phyloP scores from a whole-genome alignment of 2,113 vertebrate genomes.

The Bubo scandiacus region DNA sequence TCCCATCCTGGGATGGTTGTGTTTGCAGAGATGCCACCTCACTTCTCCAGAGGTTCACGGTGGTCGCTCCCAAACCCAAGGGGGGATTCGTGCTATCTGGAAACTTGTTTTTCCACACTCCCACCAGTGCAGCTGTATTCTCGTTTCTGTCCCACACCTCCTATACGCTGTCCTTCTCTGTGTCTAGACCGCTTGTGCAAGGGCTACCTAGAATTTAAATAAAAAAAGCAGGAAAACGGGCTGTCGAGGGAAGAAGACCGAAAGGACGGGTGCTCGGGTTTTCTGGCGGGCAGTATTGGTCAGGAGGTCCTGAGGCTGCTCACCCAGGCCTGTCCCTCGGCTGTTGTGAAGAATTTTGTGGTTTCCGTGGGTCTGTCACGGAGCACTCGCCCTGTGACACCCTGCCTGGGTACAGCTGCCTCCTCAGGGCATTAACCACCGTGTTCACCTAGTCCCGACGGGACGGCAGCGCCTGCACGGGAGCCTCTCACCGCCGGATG shows the following conservation, averaged over 20 bases:
- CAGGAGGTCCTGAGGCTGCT: neutral
- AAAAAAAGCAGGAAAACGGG: neutral
- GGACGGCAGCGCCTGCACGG: accelerated
- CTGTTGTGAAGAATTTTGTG: neutral
- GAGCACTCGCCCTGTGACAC: neutral
- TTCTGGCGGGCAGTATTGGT: neutral
- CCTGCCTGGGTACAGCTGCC: neutral
- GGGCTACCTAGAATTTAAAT: neutral
- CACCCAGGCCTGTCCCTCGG: neutral
- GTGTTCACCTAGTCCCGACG: accelerated
- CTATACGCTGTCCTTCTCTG: too few relatives aligned
- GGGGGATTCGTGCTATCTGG: neutral
- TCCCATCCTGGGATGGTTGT: neutral
- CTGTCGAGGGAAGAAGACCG: neutral
- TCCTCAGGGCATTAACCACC: neutral
- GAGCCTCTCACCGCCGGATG: neutral
- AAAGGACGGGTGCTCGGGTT: accelerated
- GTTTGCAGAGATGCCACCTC: neutral
- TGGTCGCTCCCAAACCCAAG: neutral
- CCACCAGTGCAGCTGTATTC: neutral
- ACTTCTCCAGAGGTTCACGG: neutral
- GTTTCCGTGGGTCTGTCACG: neutral
- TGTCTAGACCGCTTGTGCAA: accelerated
- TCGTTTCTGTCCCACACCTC: neutral
- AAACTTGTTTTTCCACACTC: neutral